Evolutionary conservation across 2,113 vertebrate genomes (phyloP).

Genomic region (Cyprinodon tularosa): DNA sequence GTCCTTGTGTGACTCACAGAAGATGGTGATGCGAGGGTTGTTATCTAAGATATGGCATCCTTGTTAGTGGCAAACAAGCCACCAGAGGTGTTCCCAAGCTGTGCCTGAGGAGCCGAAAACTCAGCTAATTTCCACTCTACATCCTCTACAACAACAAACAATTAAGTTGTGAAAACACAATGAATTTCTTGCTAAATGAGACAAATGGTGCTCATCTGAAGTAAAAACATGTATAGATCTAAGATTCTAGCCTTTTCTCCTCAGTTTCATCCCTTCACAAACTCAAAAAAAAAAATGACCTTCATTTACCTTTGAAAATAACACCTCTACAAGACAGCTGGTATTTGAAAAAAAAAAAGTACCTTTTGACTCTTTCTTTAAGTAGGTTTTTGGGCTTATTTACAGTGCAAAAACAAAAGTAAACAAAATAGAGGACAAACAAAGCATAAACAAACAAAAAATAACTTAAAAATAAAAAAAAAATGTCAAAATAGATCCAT

Average conservation of each 20-base stretch:
- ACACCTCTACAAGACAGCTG: background rate
- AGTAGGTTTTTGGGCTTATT: background rate
- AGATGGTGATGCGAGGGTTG: constrained; percentile 47
- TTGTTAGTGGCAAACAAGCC: constrained; percentile 37
- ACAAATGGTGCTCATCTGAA: background rate
- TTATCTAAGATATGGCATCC: constrained; percentile 38
- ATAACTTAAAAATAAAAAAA: background rate
- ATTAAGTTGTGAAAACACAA: background rate
- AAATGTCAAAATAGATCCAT: background rate
- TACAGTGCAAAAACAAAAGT: background rate
- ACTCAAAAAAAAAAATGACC: background rate
- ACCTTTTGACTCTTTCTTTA: background rate
- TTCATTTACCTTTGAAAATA: background rate
- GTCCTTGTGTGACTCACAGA: constrained; percentile 18
- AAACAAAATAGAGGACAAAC: background rate
- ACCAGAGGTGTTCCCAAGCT: constrained; percentile 42
- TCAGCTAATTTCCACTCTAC: constrained; percentile 26
- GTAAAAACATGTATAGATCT: background rate
- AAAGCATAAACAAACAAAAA: background rate
- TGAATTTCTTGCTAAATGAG: background rate
- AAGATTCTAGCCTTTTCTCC: background rate
- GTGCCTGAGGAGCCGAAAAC: constrained; percentile 33
- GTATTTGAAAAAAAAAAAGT: background rate
- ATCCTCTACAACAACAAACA: background rate
- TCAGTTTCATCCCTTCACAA: background rate